Evolutionary conservation across 2,888 invertebrate genomes (phyloP).

Genomic region (Axea sp.): DNA sequence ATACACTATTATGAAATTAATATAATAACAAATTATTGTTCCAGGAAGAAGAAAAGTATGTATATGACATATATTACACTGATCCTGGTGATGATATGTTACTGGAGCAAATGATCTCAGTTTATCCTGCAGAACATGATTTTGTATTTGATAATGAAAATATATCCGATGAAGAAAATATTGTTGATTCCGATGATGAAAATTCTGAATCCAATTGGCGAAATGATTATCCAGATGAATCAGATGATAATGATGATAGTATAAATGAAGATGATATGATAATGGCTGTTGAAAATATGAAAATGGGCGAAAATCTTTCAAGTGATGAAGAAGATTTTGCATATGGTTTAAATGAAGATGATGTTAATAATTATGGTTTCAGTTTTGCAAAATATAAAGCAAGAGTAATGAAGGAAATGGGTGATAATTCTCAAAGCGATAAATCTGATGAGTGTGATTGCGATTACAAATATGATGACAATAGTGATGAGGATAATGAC

Average conservation of each 20-base stretch:
- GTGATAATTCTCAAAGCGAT: constrained; percentile 72
- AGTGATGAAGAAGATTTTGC: constrained; percentile 77
- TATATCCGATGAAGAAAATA: constrained; percentile 56
- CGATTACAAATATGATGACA: too few relatives aligned
- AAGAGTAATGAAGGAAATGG: constrained; percentile 79
- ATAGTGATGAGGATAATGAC: too few relatives aligned
- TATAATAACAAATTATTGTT: neutral
- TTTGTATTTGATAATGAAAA: constrained; percentile 63
- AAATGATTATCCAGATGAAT: constrained; percentile 89
- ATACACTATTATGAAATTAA: too few relatives aligned
- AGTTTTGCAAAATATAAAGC: constrained; percentile 86
- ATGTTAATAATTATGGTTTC: constrained; percentile 83
- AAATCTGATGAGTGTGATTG: too few relatives aligned
- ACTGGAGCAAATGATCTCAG: constrained; percentile 77
- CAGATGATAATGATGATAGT: constrained; percentile 82
- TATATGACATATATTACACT: constrained; percentile 69
- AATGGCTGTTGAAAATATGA: constrained; percentile 79
- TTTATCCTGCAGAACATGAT: constrained; percentile 76
- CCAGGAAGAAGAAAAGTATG: constrained; percentile 21
- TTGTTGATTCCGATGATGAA: constrained; percentile 36
- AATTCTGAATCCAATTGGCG: constrained; percentile 87
- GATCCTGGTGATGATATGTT: constrained; percentile 64
- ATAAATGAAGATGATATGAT: constrained; percentile 84
- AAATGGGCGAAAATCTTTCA: constrained; percentile 36
- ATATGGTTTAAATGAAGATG: constrained; percentile 77